Conservation (phyloP, 2,888 invertebrate species). For the Melanophora roralis region DNA sequence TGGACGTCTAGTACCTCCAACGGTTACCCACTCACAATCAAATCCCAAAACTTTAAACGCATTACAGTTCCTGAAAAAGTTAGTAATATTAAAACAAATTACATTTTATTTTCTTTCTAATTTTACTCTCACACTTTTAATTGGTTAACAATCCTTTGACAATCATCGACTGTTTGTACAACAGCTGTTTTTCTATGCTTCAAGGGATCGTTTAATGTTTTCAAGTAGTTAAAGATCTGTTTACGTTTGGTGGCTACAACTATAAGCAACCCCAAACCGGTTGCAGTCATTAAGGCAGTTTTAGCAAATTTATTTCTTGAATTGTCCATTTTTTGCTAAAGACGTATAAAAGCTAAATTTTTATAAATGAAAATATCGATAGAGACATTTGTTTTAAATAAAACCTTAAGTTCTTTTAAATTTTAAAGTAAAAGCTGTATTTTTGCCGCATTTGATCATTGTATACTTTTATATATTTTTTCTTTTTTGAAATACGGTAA, state of each 20-base stretch:
- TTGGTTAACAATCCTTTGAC: slow-evolving; percentile 68
- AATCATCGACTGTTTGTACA: slow-evolving; percentile 71
- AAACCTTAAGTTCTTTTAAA: no score
- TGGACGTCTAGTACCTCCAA: slow-evolving; percentile 80
- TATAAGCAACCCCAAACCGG: slow-evolving; percentile 72
- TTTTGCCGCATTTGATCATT: no score
- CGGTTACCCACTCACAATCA: slow-evolving; percentile 89
- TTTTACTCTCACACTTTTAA: slow-evolving; percentile 71
- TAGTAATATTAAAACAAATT: no score
- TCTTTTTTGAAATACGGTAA: no score
- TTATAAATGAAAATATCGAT: no score
- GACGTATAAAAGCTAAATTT: no score
- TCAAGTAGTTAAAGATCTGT: slow-evolving; percentile 78
- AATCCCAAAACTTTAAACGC: slow-evolving; percentile 82
- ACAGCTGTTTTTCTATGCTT: slow-evolving; percentile 71
- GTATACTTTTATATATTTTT: no score
- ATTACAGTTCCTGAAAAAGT: slow-evolving; percentile 69
- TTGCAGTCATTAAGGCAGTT: slow-evolving; percentile 63
- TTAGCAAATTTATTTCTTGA: slow-evolving; percentile 19
- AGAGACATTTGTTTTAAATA: no score
- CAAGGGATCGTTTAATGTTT: slow-evolving; percentile 65
- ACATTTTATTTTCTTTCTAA: not conserved
- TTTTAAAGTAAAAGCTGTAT: no score
- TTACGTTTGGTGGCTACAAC: slow-evolving; percentile 74
- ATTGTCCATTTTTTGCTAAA: slow-evolving; percentile 40